Evolutionary conservation across 2,113 vertebrate genomes (phyloP).

Genomic region (Urocynchramus pylzowi): DNA sequence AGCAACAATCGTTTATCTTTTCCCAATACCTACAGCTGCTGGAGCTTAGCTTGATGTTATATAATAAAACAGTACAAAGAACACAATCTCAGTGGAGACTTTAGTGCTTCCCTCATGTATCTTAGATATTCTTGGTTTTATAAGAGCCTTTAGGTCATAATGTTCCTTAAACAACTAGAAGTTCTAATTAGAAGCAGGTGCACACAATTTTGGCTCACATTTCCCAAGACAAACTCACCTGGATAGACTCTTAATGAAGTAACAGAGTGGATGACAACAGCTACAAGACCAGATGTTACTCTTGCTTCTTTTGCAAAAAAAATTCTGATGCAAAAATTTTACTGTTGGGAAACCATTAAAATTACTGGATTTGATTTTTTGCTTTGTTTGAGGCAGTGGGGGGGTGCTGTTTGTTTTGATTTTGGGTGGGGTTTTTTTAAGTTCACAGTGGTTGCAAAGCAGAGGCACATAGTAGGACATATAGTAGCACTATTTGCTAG

Average conservation of each 20-base stretch:
- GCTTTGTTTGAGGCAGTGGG: background rate
- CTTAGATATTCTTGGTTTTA: background rate
- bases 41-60: background rate
- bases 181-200: background rate
- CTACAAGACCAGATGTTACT: background rate
- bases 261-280: background rate
- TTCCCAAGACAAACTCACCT: background rate
- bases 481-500: background rate
- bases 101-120: background rate
- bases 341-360: background rate
- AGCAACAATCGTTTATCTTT: background rate
- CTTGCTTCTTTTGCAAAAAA: background rate
- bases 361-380: background rate
- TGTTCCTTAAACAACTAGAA: background rate
- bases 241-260: background rate
- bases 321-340: background rate
- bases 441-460: background rate
- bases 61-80: background rate
- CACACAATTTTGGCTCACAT: background rate
- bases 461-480: background rate
- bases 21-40: background rate
- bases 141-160: background rate
- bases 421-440: background rate
- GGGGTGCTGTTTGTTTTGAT: too few species aligned
- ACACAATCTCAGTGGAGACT: background rate